Evolutionary conservation across 2,797 vertebrate species (phyloP), one percentile per base, ranked within the genome.

Genomic region (Acestrorhynchus altus): DNA sequence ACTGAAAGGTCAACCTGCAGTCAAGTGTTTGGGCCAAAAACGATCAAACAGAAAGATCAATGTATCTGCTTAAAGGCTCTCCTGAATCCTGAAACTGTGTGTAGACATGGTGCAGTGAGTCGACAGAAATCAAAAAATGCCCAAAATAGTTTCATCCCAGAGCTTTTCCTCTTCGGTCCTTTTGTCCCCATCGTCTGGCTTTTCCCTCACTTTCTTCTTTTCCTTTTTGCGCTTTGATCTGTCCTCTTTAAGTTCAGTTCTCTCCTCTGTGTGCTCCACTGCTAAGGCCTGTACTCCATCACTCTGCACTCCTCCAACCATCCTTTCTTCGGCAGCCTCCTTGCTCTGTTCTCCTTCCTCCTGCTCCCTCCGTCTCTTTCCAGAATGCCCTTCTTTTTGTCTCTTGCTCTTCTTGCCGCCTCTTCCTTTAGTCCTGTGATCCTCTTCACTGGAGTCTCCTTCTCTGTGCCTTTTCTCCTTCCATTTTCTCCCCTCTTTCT

Each of bases 141-240:
- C 94, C 77, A 96, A 84, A 69, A 96, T 94, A n/a, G 95, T 96
- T 83, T 94, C 94, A 40, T 96, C 95, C 95, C 95, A 95, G 49
- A 97, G 92, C 70, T 94, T 93, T 84, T 97, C 95, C 80, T 96
- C 96, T 78, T 97, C 96, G 16, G 93, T 96, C 87, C 91, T 91
- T 13, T 76, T 89, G 86, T 93, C 88, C 51, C 28, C 69, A 57
- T 87, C 87, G 4, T 85, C 85, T 44, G 89, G 92, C 13, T 72
- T 82, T 89, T 92, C 83, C 12, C 83, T 80, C 18, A 83, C 93
- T 84, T 93, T 96, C 89, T 91, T 94, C 81, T 91, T 96, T 83
- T 87, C 92, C 73, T 68, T 89, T 86, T 90, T 95, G 56, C 76
- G 39, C 85, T 92, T 95, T 39, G 84, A 77, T 51, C 81, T 81